Base-by-base conservation (phyloP, 1,140 invertebrate genomes). In the Psilanteris sp. region DNA sequence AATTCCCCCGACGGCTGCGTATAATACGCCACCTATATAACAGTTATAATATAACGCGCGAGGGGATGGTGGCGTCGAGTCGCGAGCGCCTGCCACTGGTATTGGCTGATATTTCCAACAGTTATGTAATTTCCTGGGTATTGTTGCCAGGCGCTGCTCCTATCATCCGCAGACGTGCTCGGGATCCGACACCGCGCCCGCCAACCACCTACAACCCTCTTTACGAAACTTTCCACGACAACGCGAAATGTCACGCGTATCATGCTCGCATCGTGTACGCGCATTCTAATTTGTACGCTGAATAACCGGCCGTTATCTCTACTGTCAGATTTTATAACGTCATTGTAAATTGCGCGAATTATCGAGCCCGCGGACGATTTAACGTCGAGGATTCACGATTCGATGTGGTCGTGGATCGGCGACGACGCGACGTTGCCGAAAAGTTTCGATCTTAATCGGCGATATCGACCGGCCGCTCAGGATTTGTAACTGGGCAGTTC, bases 61-160 rank as follows among this genome's bases (percentile, higher is more conserved):
- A 79, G 78, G 80, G 83, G 73, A 80, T 78, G 74, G 54, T 31
- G 75, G 55, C 50, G 76, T 57, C 61, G 77, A 74, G 37, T 71
- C 55, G 74, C 67, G 64, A n/a, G 46, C 61, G 59, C 59, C n/a
- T 37, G 67, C 67, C 31, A 39, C 52, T 87, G 84, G 86, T 87
- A 88, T 87, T 87, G 87, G 86, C 82, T 86, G 86, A 87, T 88
- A 87, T 88, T 88, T 87, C 83, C 87, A 88, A 89, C 86, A 88
- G 86, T 89, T 88, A 87, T 88, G 87, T 89, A 89, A 89, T 88
- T 89, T 88, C 87, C 87, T 89, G 87, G 86, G 80, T 85, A 88
- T 89, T 89, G 87, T 89, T 79, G 72, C 79, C 83, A 80, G 77
- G 78, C 70, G 79, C 79, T 81, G 76, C 81, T 79, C 81, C 83